Evolutionary conservation across 2,797 vertebrate genomes (phyloP).

Genomic region (Spinus pinus): DNA sequence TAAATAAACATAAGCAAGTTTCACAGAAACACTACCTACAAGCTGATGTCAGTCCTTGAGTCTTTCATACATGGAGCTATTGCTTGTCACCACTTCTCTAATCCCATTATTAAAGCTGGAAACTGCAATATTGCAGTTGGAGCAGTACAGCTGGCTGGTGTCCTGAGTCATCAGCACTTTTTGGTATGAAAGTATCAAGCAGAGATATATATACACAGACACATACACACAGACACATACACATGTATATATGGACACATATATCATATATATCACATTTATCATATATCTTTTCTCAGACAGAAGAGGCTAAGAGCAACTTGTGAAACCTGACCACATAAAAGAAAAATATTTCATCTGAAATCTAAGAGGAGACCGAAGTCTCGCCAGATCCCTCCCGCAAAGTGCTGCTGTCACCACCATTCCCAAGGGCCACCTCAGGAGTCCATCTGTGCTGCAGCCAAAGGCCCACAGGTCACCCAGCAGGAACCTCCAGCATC

Average conservation of each 20-base stretch:
- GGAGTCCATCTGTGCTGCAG: not conserved
- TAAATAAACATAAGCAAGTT: not conserved
- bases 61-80: not conserved
- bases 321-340: not conserved
- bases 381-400: not conserved
- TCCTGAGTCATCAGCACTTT: not conserved
- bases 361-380: not conserved
- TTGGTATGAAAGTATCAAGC: not conserved
- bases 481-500: not conserved
- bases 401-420: not conserved
- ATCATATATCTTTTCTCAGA: not conserved
- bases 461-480: not conserved
- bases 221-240: accelerated
- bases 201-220: not conserved
- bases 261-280: not conserved
- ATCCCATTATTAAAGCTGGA: not conserved
- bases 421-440: accelerated
- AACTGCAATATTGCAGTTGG: not conserved
- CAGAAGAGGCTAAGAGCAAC: not conserved
- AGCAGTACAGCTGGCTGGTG: not conserved
- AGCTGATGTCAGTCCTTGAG: not conserved
- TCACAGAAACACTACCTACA: not conserved
- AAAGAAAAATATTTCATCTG: not conserved
- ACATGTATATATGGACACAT: not conserved
- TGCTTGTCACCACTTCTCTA: not conserved